These are phyloP conservation scores for Synergus laeviventris DNA, from an alignment of 2,888 invertebrate species.

Conservation along the genomic window DNA sequence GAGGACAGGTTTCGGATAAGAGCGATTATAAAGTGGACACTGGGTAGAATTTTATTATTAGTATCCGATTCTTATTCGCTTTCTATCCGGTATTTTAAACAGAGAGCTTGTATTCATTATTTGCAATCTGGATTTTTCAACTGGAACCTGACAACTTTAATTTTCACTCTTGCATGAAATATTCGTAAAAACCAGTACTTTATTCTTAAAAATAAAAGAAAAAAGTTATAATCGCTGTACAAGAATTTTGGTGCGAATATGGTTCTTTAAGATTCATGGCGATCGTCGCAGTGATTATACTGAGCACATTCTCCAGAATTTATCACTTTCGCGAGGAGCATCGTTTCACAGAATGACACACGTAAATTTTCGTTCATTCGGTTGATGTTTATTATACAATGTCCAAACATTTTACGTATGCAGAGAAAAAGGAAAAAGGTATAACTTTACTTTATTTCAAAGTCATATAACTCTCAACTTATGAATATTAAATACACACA, in stretches of 20 bases:
- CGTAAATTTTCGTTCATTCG: slow-evolving; percentile 26
- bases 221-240: neutral
- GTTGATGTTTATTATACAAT: slow-evolving; percentile 26
- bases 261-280: neutral
- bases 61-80: too few species aligned
- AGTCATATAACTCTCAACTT: neutral
- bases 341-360: slow-evolving; percentile 20
- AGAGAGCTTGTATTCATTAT: too few species aligned
- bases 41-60: too few species aligned
- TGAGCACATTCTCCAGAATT: slow-evolving; percentile 23
- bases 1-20: too few species aligned
- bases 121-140: neutral
- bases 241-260: neutral
- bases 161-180: neutral
- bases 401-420: slow-evolving; percentile 22
- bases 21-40: too few species aligned
- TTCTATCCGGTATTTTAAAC: too few species aligned
- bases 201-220: neutral
- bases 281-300: slow-evolving; percentile 1
- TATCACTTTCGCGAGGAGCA: slow-evolving; percentile 33
- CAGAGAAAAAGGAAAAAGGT: neutral
- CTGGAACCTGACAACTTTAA: neutral
- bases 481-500: neutral
- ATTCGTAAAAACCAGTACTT: neutral
- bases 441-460: slow-evolving; percentile 8